These are phyloP conservation scores for Setophaga kirtlandii DNA, from an alignment of 2,113 vertebrate genomes.

Conservation along the genomic window DNA sequence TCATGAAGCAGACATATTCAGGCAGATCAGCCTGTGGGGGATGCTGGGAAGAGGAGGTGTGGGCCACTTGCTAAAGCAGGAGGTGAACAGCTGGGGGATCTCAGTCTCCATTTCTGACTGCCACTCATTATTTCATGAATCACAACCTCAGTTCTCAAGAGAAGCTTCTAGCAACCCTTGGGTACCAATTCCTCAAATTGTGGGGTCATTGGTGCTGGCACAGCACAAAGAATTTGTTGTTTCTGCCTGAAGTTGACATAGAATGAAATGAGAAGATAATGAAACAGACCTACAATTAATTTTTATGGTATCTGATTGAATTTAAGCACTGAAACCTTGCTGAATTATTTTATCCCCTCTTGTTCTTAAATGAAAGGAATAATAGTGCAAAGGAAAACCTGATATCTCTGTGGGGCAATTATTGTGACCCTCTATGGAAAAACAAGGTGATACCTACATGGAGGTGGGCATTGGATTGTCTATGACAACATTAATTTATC, in stretches of 20 bases:
- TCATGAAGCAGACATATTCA: not conserved
- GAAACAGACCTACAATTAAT: not conserved
- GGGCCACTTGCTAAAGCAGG: not conserved
- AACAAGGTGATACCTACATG: not conserved
- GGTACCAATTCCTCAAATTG: fast-evolving
- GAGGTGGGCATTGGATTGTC: not conserved
- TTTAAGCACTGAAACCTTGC: not conserved
- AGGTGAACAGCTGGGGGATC: not conserved
- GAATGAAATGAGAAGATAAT: not conserved
- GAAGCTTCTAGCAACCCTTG: not conserved
- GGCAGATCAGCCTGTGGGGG: not conserved
- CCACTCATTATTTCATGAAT: not conserved
- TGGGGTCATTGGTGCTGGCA: not conserved
- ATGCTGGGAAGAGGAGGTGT: not conserved
- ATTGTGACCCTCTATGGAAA: not conserved
- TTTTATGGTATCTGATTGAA: not conserved
- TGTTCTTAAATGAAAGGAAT: not conserved
- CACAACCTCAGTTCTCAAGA: not conserved
- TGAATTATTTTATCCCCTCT: not conserved
- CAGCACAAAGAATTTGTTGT: not conserved
- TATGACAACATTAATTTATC: not conserved
- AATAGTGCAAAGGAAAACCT: not conserved
- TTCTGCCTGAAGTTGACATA: not conserved
- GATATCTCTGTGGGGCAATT: not conserved
- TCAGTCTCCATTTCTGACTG: not conserved